Evolutionary conservation across 1,140 invertebrate genomes (phyloP).

Genomic region (Paracyclopina nana): DNA sequence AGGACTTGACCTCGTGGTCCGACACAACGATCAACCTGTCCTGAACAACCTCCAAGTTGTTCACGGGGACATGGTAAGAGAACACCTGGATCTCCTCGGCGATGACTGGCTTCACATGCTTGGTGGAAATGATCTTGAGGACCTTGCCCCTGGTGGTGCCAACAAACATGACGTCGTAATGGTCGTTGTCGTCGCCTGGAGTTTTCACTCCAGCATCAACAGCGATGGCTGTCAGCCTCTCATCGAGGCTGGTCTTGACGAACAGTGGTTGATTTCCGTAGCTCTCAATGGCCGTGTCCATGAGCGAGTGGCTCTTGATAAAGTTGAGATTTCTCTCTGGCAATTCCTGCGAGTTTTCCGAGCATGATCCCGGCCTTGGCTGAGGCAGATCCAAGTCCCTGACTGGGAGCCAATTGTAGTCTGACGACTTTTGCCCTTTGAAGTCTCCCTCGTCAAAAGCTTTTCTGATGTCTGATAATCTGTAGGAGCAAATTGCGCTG

Average conservation of each 20-base stretch:
- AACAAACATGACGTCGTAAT: constrained; percentile 35
- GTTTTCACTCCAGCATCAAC: constrained; percentile 67
- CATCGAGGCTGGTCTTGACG: constrained; percentile 21
- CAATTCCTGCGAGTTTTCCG: constrained; percentile 18
- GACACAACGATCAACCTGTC: constrained; percentile 56
- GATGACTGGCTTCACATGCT: constrained; percentile 41
- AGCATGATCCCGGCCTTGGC: neutral
- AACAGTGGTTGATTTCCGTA: neutral
- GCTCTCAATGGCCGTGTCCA: constrained; percentile 30
- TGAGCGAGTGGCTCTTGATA: constrained; percentile 33
- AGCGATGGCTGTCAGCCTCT: constrained; percentile 60
- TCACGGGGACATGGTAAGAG: constrained; percentile 44
- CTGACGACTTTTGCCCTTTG: constrained; percentile 60
- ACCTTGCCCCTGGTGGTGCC: constrained; percentile 34
- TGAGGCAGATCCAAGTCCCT: constrained; percentile 25
- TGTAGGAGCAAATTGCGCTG: constrained; percentile 87
- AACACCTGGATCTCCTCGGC: constrained; percentile 14
- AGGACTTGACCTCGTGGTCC: constrained; percentile 58
- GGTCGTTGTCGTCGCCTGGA: constrained; percentile 28
- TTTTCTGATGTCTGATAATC: constrained; percentile 60
- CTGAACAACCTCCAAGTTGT: constrained; percentile 18
- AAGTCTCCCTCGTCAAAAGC: constrained; percentile 68
- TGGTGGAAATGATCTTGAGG: constrained; percentile 36
- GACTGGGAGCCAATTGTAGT: constrained; percentile 78
- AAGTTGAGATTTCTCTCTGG: constrained; percentile 30